Evolutionary conservation across 2,797 vertebrate species (phyloP), one percentile per base, ranked within the genome.

Genomic region (Acanthurus lineatus): DNA sequence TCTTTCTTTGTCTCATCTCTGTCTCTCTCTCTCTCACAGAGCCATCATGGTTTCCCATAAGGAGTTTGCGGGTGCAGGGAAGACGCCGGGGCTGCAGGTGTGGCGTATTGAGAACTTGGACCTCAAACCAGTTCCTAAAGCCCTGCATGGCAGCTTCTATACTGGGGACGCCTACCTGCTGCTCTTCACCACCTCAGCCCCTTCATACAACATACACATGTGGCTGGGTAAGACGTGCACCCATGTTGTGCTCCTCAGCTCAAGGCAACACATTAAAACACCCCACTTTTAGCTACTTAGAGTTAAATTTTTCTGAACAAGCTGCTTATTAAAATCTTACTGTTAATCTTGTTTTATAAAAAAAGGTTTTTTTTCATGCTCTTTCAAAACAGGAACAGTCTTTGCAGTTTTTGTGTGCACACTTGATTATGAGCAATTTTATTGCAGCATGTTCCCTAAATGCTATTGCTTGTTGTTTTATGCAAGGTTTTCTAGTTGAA

Each of bases 101-200:
- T 98, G 97, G 97, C 96, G 97, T 1, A 94, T 98, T 0, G 97
- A 98, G 92, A 97, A 95, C 82, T 85, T 98, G 53, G 97, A 98
- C 88, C 90, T 98, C 86, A 97, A 97, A 20, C 96, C 96, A 0
- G 96, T 98, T 79, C 96, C 97, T 10, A 92, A 94, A 79, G 90
- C 90, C 45, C 92, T 96, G 20, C 91, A 97, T 0, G 97, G 97
- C 66, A 95, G 93, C 87, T 98, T 98, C 93, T 98, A 95, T 94
- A 94, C 88, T 0, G 97, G 97, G 0, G 97, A 98, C 1, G 96
- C 97, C 22, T 98, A 98, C 38, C 79, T 98, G 85, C 89, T 98
- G 91, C 95, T 98, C 76, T 96, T 93, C 92, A 97, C 97, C 42
- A 96, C 97, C 72, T 15, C 85, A 2, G 95, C 96, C 28, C 94